Evolutionary conservation across 2,113 vertebrate species (phyloP).

Genomic region (Tinamus guttatus): DNA sequence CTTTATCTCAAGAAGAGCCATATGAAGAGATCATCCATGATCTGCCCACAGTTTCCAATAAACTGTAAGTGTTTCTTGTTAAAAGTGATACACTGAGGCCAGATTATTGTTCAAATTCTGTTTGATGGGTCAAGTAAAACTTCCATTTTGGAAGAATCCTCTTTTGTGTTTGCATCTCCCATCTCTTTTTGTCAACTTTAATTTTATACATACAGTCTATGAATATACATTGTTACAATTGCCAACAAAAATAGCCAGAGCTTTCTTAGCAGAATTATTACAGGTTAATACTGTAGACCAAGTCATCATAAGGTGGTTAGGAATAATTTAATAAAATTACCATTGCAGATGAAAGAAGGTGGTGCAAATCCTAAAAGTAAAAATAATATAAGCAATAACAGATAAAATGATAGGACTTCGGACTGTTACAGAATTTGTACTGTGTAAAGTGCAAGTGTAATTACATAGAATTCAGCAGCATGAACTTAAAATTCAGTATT

Average conservation of each 20-base stretch:
- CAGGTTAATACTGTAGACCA: not conserved
- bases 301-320: not conserved
- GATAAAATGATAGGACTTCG: not conserved
- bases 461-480: not conserved
- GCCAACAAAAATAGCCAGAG: not conserved
- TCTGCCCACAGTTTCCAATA: constrained; percentile 80
- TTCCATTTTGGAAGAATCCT: not conserved
- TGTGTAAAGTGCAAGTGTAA: not conserved
- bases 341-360: not conserved
- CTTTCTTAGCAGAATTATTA: not conserved
- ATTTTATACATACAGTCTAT: not conserved
- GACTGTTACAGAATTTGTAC: not conserved
- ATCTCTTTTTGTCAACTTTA: not conserved
- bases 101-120: not conserved
- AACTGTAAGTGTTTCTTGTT: constrained; percentile 80
- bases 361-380: not conserved
- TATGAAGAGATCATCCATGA: constrained; percentile 85
- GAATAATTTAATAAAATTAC: not conserved
- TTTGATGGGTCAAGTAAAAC: not conserved
- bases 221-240: not conserved
- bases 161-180: not conserved
- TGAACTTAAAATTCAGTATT: not conserved
- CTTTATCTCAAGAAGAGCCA: constrained; percentile 79
- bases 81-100: not conserved
- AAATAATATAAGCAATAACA: not conserved